phyloP scores from a whole-genome alignment of 2,888 invertebrate species.

The Vanessa cardui region DNA sequence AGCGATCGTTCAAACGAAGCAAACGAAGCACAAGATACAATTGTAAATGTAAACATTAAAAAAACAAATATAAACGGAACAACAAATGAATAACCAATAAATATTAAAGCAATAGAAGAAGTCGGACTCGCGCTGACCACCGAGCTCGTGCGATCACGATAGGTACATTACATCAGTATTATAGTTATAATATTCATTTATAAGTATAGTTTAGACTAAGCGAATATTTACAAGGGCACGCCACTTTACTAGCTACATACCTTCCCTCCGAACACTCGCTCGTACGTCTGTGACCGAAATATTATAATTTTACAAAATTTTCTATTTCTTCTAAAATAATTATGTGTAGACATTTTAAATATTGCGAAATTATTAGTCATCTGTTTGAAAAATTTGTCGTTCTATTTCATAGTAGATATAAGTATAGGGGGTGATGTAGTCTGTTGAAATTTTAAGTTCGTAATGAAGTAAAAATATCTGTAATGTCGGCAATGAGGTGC shows the following conservation, averaged over 20 bases:
- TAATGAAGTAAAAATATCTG: too few species aligned
- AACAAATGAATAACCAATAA: conserved; percentile 12
- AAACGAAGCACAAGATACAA: background rate
- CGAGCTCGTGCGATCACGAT: conserved; percentile 35
- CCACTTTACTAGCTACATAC: conserved; percentile 68
- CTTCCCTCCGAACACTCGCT: conserved; percentile 58
- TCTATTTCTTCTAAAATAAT: background rate
- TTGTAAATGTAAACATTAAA: background rate
- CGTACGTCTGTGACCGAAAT: conserved; percentile 18
- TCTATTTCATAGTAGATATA: too few species aligned
- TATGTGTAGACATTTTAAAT: background rate
- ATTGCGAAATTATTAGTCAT: too few species aligned
- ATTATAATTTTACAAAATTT: background rate
- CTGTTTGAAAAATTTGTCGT: too few species aligned
- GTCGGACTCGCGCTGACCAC: conserved; percentile 30
- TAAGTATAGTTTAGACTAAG: conserved; percentile 68
- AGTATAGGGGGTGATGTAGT: too few species aligned
- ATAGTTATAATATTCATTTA: conserved; percentile 53
- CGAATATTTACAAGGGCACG: conserved; percentile 76
- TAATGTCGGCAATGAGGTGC: too few species aligned
- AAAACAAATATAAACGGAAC: conserved; percentile 14
- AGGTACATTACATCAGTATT: conserved; percentile 45
- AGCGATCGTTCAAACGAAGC: background rate
- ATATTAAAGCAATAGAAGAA: conserved; percentile 23
- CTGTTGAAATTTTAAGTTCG: too few species aligned